Base-by-base conservation (phyloP, 2,888 invertebrate genomes). In the Ornithoptera alexandrae region DNA sequence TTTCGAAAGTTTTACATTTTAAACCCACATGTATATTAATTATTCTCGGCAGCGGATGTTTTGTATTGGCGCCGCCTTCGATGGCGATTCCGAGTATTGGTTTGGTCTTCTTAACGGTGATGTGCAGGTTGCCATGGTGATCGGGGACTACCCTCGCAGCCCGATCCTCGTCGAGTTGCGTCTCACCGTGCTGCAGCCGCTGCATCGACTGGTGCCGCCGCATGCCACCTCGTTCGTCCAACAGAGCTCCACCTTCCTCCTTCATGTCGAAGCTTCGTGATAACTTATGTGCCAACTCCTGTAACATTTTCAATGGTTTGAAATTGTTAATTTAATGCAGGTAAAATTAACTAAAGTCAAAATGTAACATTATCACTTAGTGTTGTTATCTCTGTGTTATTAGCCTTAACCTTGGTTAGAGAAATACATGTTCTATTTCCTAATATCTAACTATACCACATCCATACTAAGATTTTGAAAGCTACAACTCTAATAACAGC, bases 11-110 rank as follows among this genome's bases (percentile, higher is more conserved):
- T 68, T 68, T 68, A 66, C 61, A 56, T 53, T 60, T 60, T 36
- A 58, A 63, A 82, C 96, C 95, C 89, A 98, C 98, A 90, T 98
- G 98, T 84, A 99, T 98, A 89, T 98, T 98, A 82, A 98, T 98
- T 82, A 99, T 98, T 85, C 98, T 95, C 67, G 98, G 98, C 81
- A 98, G 93, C 69, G 97, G 97, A 90, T 98, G 98, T 84, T 97
- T 97, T 62, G 98, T 98, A 89, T 99, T 98, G 79, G 97, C 97
- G 73, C 99, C 99, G 73, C 99, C 99, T 93, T 98, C 98, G 81
- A 99, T 98, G 74, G 98, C 98, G 82, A 99, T 97, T 76, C 99
- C 98, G 79, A 99, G 94, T 81, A 97, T 97, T 64, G 98, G 97
- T 90, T 98, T 98, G 68, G 96, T 97, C 93, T 98, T 98, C 90